Base-by-base conservation (phyloP, 2,113 vertebrate genomes). In the Hyperopisus bebe region DNA sequence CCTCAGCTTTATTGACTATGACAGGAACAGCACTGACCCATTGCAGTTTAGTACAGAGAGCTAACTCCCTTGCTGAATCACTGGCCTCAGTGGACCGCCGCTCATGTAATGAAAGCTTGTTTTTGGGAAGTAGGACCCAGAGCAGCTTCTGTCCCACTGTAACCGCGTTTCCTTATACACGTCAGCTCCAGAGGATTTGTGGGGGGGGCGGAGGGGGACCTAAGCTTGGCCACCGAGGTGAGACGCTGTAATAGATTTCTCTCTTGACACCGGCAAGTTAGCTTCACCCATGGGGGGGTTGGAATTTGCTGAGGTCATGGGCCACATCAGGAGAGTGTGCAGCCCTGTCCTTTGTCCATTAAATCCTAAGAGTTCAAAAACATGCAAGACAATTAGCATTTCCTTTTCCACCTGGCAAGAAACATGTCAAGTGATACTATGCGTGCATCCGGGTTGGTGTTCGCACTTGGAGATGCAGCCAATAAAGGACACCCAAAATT, bases 21-120 rank as follows among this genome's bases (percentile, higher is more conserved):
- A 89, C 89, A 91, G 90, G 88, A 90, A 88, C 70, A 87, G 88
- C 66, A 87, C 80, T 90, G 86, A 88, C 91, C 87, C 85, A 87
- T 62, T 83, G 80, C 88, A 86, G 89, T 91, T 89, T 84, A 51
- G 21, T 53, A 48, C 35, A 88, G 50, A 89, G 66, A 74, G 77
- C 89, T 89, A 89, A 88, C 89, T 91, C 91, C 87, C 70, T 77
- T 51, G 85, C 90, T 90, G 90, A 91, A 90, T 91, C 91, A 90
- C 3, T 50, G 87, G 53, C 88, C 89, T 82, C 90, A 44, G 82
- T 47, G 90, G 92, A 92, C 89, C 77, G 55, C 88, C 84, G 66
- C 89, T 91, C 88, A 91, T 90, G 88, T 91, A 92, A 91, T 91
- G 90, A 91, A 92, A 90, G 92, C 91, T 92, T 92, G 89, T 91